Base-by-base conservation (phyloP, 2,797 vertebrate species). In the Pseudotriccus pelzelni region DNA sequence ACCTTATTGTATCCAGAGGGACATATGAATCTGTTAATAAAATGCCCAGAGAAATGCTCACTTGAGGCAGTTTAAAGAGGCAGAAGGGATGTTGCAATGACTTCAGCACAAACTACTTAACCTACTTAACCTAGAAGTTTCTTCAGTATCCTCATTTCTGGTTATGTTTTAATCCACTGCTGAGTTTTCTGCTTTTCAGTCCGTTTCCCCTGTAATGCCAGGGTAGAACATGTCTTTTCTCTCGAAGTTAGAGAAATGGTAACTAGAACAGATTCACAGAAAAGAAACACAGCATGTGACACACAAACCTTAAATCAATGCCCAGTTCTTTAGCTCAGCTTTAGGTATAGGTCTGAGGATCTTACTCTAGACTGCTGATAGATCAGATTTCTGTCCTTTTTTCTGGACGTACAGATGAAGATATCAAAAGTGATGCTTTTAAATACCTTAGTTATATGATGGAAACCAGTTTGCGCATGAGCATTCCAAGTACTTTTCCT, bases 311-410 rank as follows among this genome's bases (percentile, higher is more conserved):
- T 77, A 37, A 66, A 37, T 39, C 37, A 58, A 44, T 39, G 8
- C 1, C 7, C 0, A 0, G 0, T n/a, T 70, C 14, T 24, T 55
- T n/a, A 14, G 19, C 19, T 86, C 34, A 43, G 5, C 3, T 36
- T 41, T 66, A 7, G 5, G 6, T 25, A 34, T 25, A 60, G 6
- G 9, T 72, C 25, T 73, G 21, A 41, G 43, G 11, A 34, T 18
- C 10, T 44, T 67, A 5, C 17, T 84, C 28, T 60, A 17, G 23
- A 28, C 9, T 52, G 23, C 12, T 63, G 17, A 55, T 27, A 56
- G 36, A 56, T 34, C 5, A 46, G 25, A 72, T 59, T 56, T 75
- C 36, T 52, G 3, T 32, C 10, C 2, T 72, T 90, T 59, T 79
- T 82, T 81, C 19, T 46, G 28, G 39, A n/a, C 30, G 10, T 28